Evolutionary conservation across 1,140 invertebrate species (phyloP), one percentile per base, ranked within the genome.

Genomic region (Drosophila pseudoobscura): DNA sequence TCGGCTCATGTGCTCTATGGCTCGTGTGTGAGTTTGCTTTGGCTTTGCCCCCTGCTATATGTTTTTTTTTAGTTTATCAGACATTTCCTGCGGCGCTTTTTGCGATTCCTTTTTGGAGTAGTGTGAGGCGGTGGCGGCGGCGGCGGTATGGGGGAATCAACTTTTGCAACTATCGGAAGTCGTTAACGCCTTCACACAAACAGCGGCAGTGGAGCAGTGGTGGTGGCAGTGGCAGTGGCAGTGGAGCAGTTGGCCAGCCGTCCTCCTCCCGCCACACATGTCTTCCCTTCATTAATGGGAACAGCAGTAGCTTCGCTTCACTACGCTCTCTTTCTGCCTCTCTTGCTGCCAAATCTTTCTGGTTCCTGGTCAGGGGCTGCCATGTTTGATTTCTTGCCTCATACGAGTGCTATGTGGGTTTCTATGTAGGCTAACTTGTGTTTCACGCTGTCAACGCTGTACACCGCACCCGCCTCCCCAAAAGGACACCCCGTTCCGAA

Each of bases 321-420:
- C 55, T 49, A 45, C 55, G 57, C 51, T 31, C 8, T 31, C 15
- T 51, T 26, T 26, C 24, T 5, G 24, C 47, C 39, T 2, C 17
- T 50, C 66, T 35, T 46, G 17, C 17, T 44, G 61, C 59, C 59
- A 31, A 62, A 57, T 53, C 70, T 15, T 64, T 63, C 47, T 45
- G 41, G 49, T 53, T 75, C 50, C 62, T 75, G 71, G 71, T 75
- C 70, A 65, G 53, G 55, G 78, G 39, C 80, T 87, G 82, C 82
- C 80, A 87, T 87, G 82, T 85, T 87, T 80, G 82, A 85, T 85
- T 87, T 87, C 82, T 77, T 79, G 73, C 82, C 80, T 78, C 85
- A 74, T 85, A 26, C 24, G 24, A 26, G 24, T 26, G 0, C 24
- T 5, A 85, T 85, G 80, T 85, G 69, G 80, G 73, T 75, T 80